These are phyloP conservation scores for Lindbergichthys nudifrons DNA, from an alignment of 2,797 vertebrate genomes.

Conservation along the genomic window DNA sequence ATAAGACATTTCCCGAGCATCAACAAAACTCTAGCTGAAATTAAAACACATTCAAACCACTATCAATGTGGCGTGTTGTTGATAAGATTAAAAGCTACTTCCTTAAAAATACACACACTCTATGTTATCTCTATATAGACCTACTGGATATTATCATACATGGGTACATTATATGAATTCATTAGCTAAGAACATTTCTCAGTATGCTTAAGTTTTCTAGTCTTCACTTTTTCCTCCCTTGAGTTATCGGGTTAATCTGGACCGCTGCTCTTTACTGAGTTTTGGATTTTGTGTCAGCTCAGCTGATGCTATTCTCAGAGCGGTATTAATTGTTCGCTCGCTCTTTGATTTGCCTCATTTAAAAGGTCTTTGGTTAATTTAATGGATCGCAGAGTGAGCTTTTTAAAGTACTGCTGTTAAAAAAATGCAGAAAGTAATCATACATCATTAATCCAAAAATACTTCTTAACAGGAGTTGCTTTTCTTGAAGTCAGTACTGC, in stretches of 20 bases:
- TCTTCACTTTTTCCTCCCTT: conserved; percentile 23
- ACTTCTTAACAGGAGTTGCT: conserved; percentile 46
- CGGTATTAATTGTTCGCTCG: conserved; percentile 77
- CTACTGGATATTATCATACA: conserved; percentile 8
- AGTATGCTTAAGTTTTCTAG: conserved; percentile 35
- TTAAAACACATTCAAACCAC: conserved; percentile 20
- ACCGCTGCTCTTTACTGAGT: conserved; percentile 55
- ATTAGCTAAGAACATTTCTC: conserved; percentile 34
- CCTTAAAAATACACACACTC: not conserved
- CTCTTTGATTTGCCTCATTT: conserved; percentile 81
- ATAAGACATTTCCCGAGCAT: conserved; percentile 3
- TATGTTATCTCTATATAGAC: not conserved
- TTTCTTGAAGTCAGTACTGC: conserved; percentile 42
- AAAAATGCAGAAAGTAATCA: conserved; percentile 63
- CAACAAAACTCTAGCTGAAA: conserved; percentile 14
- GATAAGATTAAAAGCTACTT: not conserved
- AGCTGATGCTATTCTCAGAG: conserved; percentile 76
- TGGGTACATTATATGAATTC: conserved; percentile 23
- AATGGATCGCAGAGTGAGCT: conserved; percentile 79
- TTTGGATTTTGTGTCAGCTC: conserved; percentile 66
- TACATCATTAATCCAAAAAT: conserved; percentile 75
- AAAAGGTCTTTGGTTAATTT: conserved; percentile 82
- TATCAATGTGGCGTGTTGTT: not conserved
- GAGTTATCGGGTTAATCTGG: conserved; percentile 63
- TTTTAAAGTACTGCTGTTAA: conserved; percentile 75